Base-by-base conservation (phyloP, 1,140 invertebrate genomes). In the Solenopsis fugax region DNA sequence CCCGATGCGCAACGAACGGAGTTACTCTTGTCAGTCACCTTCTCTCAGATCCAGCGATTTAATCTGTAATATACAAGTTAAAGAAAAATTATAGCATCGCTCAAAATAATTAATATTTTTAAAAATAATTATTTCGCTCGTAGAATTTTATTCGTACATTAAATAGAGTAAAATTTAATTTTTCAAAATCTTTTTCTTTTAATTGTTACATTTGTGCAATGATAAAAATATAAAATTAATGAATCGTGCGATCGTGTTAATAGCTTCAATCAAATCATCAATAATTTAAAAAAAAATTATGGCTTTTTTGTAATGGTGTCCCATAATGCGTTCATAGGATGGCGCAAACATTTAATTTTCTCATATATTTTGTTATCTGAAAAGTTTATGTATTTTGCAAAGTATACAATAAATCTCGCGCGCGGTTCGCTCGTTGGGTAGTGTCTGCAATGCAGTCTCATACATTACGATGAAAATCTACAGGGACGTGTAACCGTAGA, bases 381-480 rank as follows among this genome's bases (percentile, higher is more conserved):
- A 64, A 48, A 48, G 48, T 34, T 62, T 77, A n/a, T 64, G 24
- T 5, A 34, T 48, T 18, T 54, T 56, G 34, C 67, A 45, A 69
- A 24, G 10, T 81, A 2, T 29, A 41, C 16, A 41, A 81, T 34
- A 18, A 54, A 81, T 56, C 64, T 54, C 18, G 48, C n/a, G 13
- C 21, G 9, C 21, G 16, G 10, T 54, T 45, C 4, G 41, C 24
- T 48, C 18, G 24, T 50, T 58, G 65, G 50, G 7, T 56, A 16
- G 10, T 71, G 9, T 4, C 34, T 3, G 10, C 37, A 56, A 71
- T 71, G 50, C 48, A 81, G 78, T n/a, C 58, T 69, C 29, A 54
- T 81, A 67, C 13, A 81, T 81, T 67, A 81, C 37, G 52, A 56
- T 10, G 16, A 81, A 71, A 56, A 71, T 71, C 50, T 18, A 71